Evolutionary conservation across 2,113 vertebrate species (phyloP).

Genomic region (Leucosticte australis): DNA sequence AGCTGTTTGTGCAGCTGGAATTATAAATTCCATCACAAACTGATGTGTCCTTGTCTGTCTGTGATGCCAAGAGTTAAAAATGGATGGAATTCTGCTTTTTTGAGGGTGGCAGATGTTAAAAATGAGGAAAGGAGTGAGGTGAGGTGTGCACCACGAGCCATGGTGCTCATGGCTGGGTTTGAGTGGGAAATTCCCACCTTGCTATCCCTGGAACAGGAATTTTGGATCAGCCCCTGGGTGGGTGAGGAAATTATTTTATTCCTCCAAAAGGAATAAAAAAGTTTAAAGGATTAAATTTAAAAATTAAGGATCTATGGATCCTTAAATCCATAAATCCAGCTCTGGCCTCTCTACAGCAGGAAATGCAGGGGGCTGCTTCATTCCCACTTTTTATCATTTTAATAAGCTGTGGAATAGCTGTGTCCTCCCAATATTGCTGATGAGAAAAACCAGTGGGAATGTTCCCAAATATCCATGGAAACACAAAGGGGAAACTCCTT

Average conservation of each 20-base stretch:
- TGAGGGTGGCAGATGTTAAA: background rate
- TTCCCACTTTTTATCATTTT: background rate
- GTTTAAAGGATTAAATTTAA: background rate
- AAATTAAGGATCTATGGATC: background rate
- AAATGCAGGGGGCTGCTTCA: background rate
- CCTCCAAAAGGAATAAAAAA: background rate
- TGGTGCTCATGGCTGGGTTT: background rate
- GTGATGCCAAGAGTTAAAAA: background rate
- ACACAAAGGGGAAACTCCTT: background rate
- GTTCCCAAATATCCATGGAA: background rate
- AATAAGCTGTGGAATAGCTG: background rate
- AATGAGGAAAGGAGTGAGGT: background rate
- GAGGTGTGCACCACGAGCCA: background rate
- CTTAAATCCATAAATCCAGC: background rate
- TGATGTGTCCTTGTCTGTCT: rapidly evolving
- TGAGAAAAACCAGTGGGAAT: background rate
- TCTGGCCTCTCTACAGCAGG: background rate
- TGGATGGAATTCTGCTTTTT: rapidly evolving
- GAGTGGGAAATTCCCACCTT: background rate
- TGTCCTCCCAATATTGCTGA: background rate
- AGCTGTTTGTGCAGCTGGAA: background rate
- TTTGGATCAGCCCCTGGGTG: background rate
- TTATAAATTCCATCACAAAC: background rate
- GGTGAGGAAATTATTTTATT: background rate
- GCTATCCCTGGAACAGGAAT: background rate